phyloP scores from a whole-genome alignment of 2,797 vertebrate genomes.

The Miichthys miiuy region DNA sequence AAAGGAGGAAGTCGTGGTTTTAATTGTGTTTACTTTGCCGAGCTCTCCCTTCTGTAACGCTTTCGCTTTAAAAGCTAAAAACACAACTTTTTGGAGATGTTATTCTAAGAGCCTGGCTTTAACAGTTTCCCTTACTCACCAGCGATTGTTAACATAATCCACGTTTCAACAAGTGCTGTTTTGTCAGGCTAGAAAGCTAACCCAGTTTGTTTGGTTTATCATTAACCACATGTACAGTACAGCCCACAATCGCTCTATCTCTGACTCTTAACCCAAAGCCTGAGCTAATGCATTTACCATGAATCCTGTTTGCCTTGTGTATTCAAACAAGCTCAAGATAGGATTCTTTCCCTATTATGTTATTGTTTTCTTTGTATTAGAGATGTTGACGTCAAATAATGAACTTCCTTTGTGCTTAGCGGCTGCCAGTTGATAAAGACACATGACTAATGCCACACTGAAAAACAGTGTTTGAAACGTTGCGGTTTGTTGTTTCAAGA shows the following conservation, averaged over 20 bases:
- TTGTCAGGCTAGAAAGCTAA: conserved; percentile 73
- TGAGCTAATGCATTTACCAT: conserved; percentile 66
- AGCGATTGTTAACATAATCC: conserved; percentile 80
- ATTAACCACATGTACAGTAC: conserved; percentile 80
- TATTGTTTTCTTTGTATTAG: conserved; percentile 69
- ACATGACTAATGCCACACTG: conserved; percentile 25
- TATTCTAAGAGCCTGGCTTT: conserved; percentile 75
- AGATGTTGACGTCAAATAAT: conserved; percentile 63
- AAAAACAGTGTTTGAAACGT: conserved; percentile 10
- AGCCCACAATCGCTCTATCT: conserved; percentile 65
- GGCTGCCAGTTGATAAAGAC: conserved; percentile 50
- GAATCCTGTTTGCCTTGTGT: conserved; percentile 64
- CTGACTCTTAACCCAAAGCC: conserved; percentile 65
- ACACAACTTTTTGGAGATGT: conserved; percentile 66
- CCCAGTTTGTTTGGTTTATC: conserved; percentile 83
- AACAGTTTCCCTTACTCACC: conserved; percentile 68
- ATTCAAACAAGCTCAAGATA: conserved; percentile 63
- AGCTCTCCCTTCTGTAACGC: conserved; percentile 42
- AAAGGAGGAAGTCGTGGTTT: conserved; percentile 73
- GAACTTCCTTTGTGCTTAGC: conserved; percentile 60
- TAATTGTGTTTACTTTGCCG: conserved; percentile 76
- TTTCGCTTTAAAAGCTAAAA: conserved; percentile 75
- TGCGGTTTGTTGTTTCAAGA: conserved; percentile 6
- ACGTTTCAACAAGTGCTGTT: conserved; percentile 83
- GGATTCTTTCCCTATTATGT: conserved; percentile 60